Conservation (phyloP, 2,113 vertebrate genomes). For the Periophthalmus modestus region DNA sequence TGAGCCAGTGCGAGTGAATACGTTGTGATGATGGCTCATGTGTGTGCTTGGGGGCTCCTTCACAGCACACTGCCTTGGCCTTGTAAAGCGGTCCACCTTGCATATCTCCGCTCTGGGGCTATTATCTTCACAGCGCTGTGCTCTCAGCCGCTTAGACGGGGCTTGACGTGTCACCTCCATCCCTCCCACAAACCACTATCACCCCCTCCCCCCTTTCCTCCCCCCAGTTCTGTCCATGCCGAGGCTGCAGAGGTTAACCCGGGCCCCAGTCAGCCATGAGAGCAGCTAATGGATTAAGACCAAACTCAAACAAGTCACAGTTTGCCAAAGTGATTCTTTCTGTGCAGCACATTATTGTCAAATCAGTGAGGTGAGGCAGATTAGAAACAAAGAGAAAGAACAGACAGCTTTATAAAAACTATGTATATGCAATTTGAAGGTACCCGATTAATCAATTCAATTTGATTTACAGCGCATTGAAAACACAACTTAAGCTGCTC, state of each 20-base stretch:
- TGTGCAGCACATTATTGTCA: slow-evolving; percentile 36
- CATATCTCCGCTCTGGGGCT: slow-evolving; percentile 69
- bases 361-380: slow-evolving; percentile 9
- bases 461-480: no score
- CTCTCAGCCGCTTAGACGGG: slow-evolving; percentile 48
- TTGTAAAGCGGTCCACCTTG: slow-evolving; percentile 62
- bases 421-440: background rate
- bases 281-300: slow-evolving; percentile 59
- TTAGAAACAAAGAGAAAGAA: slow-evolving; percentile 1
- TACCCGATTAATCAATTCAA: background rate
- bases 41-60: slow-evolving; percentile 64
- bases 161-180: slow-evolving; percentile 47
- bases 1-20: slow-evolving; percentile 29
- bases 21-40: slow-evolving; percentile 51
- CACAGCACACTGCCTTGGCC: slow-evolving; percentile 65
- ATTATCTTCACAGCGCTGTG: slow-evolving; percentile 78
- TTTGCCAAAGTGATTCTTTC: slow-evolving; percentile 65
- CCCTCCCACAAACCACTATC: slow-evolving; percentile 29
- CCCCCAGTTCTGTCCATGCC: slow-evolving; percentile 27
- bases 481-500: no score
- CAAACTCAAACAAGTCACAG: slow-evolving; percentile 65
- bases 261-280: slow-evolving; percentile 60
- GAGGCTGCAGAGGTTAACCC: slow-evolving; percentile 53
- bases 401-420: background rate
- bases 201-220: slow-evolving; percentile 21